These are phyloP conservation scores for Pangasius larnaudii DNA, from an alignment of 2,797 vertebrate species.

Conservation along the genomic window DNA sequence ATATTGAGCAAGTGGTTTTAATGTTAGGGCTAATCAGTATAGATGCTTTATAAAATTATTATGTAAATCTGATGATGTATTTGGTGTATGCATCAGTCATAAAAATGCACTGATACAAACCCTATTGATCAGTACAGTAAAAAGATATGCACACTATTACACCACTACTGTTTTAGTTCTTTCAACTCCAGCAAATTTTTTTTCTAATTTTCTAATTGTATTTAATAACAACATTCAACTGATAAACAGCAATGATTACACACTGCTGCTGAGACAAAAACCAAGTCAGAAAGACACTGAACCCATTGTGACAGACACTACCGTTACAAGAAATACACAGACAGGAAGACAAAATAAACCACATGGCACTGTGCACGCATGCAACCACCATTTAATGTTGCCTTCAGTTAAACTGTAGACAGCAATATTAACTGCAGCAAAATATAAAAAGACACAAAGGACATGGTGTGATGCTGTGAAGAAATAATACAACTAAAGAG, in stretches of 20 bases:
- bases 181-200: background rate
- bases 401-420: background rate
- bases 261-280: background rate
- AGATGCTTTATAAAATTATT: no score
- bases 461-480: background rate
- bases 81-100: no score
- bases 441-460: slow-evolving; percentile 14
- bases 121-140: background rate
- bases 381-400: slow-evolving; percentile 1
- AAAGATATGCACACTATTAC: background rate
- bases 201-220: no score
- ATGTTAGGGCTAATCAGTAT: no score
- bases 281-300: background rate
- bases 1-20: no score
- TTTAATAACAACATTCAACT: background rate
- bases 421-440: background rate
- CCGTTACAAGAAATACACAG: background rate
- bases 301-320: background rate
- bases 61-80: no score
- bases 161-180: background rate
- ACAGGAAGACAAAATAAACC: background rate
- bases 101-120: background rate
- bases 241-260: background rate
- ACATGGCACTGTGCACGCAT: slow-evolving; percentile 5
- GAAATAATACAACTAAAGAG: slow-evolving; percentile 16